phyloP scores from a whole-genome alignment of 2,113 vertebrate species.

The Diadophis punctatus region DNA sequence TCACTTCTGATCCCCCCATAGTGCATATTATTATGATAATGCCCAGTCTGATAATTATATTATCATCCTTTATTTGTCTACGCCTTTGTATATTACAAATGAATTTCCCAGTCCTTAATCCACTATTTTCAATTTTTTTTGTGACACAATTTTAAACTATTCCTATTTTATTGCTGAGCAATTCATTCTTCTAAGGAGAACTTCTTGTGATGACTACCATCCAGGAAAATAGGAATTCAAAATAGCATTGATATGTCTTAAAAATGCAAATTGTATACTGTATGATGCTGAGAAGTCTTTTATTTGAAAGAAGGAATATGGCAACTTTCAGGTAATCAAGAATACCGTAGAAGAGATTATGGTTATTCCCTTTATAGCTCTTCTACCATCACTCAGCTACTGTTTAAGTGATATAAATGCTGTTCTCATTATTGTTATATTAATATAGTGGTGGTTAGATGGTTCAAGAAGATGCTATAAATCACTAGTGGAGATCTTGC shows the following conservation, averaged over 20 bases:
- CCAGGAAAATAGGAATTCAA: not conserved
- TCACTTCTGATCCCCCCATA: not conserved
- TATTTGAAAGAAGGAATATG: not conserved
- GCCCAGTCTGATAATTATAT: not conserved
- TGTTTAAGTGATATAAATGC: not conserved
- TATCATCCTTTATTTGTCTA: too few species aligned
- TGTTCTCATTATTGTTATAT: not conserved
- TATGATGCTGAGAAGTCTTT: not conserved
- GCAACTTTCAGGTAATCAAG: not conserved
- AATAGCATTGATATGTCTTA: not conserved
- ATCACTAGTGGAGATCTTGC: not conserved
- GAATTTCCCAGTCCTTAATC: not conserved
- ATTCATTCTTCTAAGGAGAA: not conserved
- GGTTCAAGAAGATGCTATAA: not conserved
- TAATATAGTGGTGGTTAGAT: not conserved
- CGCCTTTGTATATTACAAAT: not conserved
- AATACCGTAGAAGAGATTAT: not conserved
- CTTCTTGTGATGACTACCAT: not conserved
- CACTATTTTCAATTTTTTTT: not conserved
- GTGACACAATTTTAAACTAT: not conserved
- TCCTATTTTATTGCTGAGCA: not conserved
- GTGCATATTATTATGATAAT: not conserved
- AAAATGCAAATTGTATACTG: not conserved
- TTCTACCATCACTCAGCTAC: not conserved
- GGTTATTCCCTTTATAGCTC: not conserved